phyloP scores from a whole-genome alignment of 2,113 vertebrate genomes.

The Climacteris rufus region DNA sequence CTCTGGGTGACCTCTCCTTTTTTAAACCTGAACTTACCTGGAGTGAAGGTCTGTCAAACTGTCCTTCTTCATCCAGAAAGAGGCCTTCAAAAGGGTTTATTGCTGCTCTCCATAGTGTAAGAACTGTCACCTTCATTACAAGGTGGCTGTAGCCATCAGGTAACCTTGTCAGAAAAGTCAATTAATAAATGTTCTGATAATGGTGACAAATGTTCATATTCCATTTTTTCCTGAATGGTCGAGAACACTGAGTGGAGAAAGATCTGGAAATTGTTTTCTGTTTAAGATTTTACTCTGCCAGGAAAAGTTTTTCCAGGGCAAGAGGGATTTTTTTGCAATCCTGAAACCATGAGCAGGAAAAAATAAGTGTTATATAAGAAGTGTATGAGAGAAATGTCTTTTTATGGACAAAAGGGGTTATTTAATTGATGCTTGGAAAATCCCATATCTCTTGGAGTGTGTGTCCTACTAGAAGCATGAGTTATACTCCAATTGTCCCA shows the following conservation, averaged over 20 bases:
- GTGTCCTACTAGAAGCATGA: background rate
- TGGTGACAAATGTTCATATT: background rate
- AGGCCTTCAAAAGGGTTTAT: background rate
- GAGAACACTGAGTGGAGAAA: background rate
- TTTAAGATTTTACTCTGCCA: background rate
- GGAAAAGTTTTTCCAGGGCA: background rate
- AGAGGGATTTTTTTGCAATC: background rate
- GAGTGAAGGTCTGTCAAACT: background rate
- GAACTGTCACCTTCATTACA: background rate
- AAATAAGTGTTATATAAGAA: background rate
- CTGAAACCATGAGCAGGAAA: background rate
- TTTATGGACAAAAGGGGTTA: background rate
- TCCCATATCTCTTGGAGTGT: rapidly evolving
- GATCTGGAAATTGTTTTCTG: background rate
- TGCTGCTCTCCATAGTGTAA: background rate
- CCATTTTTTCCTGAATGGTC: background rate
- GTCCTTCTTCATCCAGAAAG: background rate
- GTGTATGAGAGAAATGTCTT: background rate
- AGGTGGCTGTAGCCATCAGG: background rate
- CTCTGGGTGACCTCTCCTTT: background rate
- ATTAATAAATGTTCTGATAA: background rate
- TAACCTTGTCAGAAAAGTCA: background rate
- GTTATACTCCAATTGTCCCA: background rate
- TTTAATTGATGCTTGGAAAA: background rate
- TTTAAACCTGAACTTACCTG: background rate